Evolutionary conservation across 2,888 invertebrate species (phyloP), one percentile per base, ranked within the genome.

Genomic region (Aphelenchoides bicaudatus): DNA sequence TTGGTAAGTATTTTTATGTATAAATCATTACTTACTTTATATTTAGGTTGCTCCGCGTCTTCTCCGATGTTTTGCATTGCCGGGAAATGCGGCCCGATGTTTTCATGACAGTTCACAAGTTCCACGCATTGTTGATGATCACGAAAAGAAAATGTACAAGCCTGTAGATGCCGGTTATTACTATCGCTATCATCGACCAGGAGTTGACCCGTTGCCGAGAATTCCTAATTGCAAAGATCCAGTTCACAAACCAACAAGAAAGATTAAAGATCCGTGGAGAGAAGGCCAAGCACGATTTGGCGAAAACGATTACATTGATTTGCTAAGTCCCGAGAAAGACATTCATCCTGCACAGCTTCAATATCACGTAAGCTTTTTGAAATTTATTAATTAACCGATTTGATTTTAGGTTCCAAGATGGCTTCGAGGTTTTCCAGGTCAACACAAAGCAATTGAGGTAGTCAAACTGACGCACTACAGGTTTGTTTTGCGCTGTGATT

Each of bases 341-440:
- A 52, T 62, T 4, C 89, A 91, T 79, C 93, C 94, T 0, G 87
- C 88, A 0, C 87, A 86, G 78, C 85, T 92, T 13, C 80, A 91
- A 13, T 91, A 91, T 75, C 86, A 87, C 61, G 85, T n/a, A n/a
- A n/a, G n/a, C n/a, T n/a, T n/a, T n/a, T n/a, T n/a, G n/a, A n/a
- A n/a, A n/a, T n/a, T n/a, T n/a, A n/a, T n/a, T n/a, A n/a, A n/a
- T n/a, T n/a, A n/a, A n/a, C n/a, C n/a, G n/a, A n/a, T n/a, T n/a
- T n/a, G n/a, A n/a, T n/a, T n/a, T n/a, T n/a, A n/a, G n/a, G n/a
- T 91, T 4, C 94, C 94, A 0, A 81, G 85, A 0, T 96, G 93
- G 93, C 83, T 96, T 31, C 85, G 89, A 72, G 94, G 93, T 49
- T 87, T 91, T 47, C 85, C 84, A 16, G 92, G 90, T 0, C 88